A percentile compares a stretch with the other conserved stretches of the same genome.
phyloP scores from a whole-genome alignment of 2,113 vertebrate species.

The Indri indri region DNA sequence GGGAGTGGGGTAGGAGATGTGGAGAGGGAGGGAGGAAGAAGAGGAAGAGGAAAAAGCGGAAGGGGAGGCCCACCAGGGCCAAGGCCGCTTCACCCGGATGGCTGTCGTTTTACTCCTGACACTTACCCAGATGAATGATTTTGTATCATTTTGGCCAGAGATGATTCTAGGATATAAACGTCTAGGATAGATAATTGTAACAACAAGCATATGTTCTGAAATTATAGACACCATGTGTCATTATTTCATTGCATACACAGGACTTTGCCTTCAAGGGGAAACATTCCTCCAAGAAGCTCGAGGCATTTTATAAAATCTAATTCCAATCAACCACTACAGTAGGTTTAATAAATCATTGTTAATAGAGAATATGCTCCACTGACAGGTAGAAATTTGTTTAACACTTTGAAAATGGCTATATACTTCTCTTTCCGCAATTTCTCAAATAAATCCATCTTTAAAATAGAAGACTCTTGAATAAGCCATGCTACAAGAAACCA shows the following conservation, averaged over 20 bases:
- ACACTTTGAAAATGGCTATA: neutral
- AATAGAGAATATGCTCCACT: neutral
- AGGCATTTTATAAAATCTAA: constrained; percentile 34
- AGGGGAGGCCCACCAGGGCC: neutral
- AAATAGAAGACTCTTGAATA: neutral
- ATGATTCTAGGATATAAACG: neutral
- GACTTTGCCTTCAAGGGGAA: constrained; percentile 15
- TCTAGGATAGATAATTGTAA: neutral
- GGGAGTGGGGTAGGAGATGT: neutral
- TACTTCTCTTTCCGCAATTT: neutral
- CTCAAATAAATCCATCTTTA: constrained; percentile 4
- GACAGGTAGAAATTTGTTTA: neutral
- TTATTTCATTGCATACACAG: neutral
- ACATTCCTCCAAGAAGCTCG: neutral
- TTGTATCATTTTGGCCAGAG: neutral
- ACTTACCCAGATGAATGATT: neutral
- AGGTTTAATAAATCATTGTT: neutral
- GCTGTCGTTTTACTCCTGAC: neutral
- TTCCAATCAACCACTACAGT: neutral
- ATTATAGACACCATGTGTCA: neutral
- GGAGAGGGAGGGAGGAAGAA: too few species aligned
- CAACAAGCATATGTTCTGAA: neutral
- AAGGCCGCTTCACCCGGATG: neutral
- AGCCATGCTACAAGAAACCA: neutral
- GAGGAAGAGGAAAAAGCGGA: neutral